phyloP scores from a whole-genome alignment of 2,113 vertebrate genomes.

The Machaerirhynchus nigripectus region DNA sequence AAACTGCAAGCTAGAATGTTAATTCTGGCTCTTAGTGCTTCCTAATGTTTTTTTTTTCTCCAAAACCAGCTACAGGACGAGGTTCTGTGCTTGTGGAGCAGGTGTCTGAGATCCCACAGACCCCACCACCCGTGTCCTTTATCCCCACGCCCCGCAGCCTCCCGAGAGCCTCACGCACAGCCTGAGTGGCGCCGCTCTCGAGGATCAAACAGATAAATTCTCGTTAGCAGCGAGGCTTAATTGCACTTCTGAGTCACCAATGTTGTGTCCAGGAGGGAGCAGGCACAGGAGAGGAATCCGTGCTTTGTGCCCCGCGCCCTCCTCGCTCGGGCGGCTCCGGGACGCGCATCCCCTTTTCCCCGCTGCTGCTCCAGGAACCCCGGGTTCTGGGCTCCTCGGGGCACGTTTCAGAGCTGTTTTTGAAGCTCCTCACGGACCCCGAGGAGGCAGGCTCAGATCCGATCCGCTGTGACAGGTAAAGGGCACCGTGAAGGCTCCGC shows the following conservation, averaged over 20 bases:
- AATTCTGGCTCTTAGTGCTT: neutral
- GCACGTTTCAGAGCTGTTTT: constrained; percentile 13
- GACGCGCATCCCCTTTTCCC: neutral
- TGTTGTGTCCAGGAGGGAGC: constrained; percentile 33
- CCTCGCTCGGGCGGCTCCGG: neutral
- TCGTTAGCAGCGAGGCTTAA: constrained; percentile 13
- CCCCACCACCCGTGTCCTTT: neutral
- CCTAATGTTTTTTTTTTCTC: neutral
- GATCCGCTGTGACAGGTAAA: constrained; percentile 63
- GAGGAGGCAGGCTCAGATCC: constrained; percentile 27
- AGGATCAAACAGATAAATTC: constrained; percentile 45
- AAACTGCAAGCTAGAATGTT: neutral
- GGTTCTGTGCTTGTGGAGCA: neutral
- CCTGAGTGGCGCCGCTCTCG: constrained; percentile 46
- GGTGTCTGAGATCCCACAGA: neutral
- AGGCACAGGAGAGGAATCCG: neutral
- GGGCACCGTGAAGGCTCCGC: neutral
- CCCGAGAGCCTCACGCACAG: constrained; percentile 46
- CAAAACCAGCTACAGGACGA: neutral
- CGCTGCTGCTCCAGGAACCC: constrained; percentile 25
- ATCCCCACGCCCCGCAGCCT: constrained; percentile 36
- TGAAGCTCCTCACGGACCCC: constrained; percentile 5
- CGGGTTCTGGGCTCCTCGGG: neutral
- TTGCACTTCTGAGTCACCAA: constrained; percentile 23
- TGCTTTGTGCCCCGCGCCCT: accelerated